Evolutionary conservation across 2,888 invertebrate genomes (phyloP).

Genomic region (Gortyna flavago): DNA sequence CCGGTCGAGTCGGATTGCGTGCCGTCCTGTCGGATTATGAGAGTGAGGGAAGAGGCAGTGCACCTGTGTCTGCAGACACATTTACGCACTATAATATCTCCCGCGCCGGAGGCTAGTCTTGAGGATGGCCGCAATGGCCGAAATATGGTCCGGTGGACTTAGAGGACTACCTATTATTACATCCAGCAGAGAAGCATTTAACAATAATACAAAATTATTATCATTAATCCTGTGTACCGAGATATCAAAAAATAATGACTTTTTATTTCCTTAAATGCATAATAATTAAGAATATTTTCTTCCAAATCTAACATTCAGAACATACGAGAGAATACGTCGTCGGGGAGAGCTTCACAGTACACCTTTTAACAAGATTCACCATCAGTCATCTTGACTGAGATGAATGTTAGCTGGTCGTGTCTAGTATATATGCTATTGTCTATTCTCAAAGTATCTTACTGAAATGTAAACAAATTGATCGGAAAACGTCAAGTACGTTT

Average conservation of each 20-base stretch:
- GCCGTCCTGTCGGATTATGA: too few species aligned
- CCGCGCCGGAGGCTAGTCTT: too few species aligned
- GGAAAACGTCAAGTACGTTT: too few species aligned
- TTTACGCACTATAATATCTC: too few species aligned
- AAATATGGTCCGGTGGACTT: too few species aligned
- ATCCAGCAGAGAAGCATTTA: too few species aligned
- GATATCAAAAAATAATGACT: background rate
- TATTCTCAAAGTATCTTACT: background rate
- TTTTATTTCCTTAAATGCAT: too few species aligned
- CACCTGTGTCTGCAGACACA: too few species aligned
- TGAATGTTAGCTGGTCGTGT: background rate
- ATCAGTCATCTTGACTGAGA: constrained; percentile 26
- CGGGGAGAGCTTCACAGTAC: background rate
- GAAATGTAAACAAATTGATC: background rate
- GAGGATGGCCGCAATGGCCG: too few species aligned
- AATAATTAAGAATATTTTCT: background rate
- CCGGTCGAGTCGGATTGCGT: too few species aligned
- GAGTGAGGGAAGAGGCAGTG: too few species aligned
- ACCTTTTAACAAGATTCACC: background rate
- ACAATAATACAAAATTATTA: background rate
- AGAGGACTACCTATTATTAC: too few species aligned
- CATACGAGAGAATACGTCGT: background rate
- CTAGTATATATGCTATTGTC: background rate
- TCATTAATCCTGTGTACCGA: background rate
- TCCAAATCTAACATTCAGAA: background rate